Percentiles rank a stretch among this genome's conserved stretches.
phyloP scores from a whole-genome alignment of 2,797 vertebrate genomes.

The Triplophysa yarkandensis region DNA sequence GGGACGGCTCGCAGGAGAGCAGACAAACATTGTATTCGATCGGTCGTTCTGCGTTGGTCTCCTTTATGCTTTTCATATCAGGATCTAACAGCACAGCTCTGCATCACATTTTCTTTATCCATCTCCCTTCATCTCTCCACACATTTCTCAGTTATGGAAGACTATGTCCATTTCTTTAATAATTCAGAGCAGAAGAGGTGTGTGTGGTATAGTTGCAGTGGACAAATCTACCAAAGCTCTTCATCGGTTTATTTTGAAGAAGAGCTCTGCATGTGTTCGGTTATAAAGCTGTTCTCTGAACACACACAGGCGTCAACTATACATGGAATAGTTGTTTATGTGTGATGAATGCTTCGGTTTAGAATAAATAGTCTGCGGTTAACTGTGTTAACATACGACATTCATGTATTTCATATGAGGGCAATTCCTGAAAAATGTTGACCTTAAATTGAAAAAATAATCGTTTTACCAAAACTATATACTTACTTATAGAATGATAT shows the following conservation, averaged over 20 bases:
- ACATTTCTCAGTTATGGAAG: conserved; percentile 33
- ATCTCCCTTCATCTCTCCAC: conserved; percentile 16
- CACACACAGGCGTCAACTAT: not conserved
- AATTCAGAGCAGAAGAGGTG: conserved; percentile 65
- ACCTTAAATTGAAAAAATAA: too few species aligned
- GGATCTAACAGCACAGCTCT: not conserved
- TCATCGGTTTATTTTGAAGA: too few species aligned
- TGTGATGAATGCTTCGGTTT: not conserved
- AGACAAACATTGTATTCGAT: conserved; percentile 23
- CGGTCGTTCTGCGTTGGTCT: conserved; percentile 19
- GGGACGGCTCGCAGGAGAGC: conserved; percentile 22
- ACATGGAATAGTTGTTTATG: not conserved
- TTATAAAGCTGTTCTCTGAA: not conserved
- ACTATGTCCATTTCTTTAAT: conserved; percentile 62
- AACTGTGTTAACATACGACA: too few species aligned
- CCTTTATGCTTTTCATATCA: not conserved
- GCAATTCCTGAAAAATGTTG: too few species aligned
- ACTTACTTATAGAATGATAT: too few species aligned
- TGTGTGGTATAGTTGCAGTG: conserved; percentile 21
- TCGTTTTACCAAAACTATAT: too few species aligned
- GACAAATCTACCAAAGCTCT: conserved; percentile 69
- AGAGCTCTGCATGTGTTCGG: conserved; percentile 56
- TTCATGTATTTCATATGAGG: too few species aligned
- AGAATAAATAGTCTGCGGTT: not conserved
- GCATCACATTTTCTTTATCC: not conserved